A percentile compares a stretch with the other conserved stretches of the same genome.
phyloP scores from a whole-genome alignment of 2,888 invertebrate species.

The Diplazon laetatorius region DNA sequence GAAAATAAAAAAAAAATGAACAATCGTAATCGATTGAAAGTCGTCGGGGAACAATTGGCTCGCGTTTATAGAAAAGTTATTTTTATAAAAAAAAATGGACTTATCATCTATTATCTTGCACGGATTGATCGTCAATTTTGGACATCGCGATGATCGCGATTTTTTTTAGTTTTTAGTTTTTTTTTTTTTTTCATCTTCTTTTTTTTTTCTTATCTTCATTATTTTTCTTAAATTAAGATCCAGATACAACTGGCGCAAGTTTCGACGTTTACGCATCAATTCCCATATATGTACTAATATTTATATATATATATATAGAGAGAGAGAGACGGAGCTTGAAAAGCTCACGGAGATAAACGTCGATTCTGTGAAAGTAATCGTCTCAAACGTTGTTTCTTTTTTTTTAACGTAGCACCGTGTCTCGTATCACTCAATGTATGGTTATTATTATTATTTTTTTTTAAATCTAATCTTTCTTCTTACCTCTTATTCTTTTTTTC shows the following conservation, averaged over 20 bases:
- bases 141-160: conserved; percentile 33
- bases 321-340: conserved; percentile 54
- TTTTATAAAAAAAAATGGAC: conserved; percentile 69
- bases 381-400: too few relatives aligned
- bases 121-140: conserved; percentile 59
- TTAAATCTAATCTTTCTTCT: too few relatives aligned
- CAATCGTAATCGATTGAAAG: conserved; percentile 14
- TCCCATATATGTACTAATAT: not conserved
- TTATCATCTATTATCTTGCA: conserved; percentile 71
- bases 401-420: conserved; percentile 40
- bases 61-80: conserved; percentile 66
- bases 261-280: not conserved
- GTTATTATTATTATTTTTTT: too few relatives aligned
- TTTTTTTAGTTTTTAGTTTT: not conserved
- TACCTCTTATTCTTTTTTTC: too few relatives aligned
- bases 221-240: not conserved
- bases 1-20: conserved; percentile 16
- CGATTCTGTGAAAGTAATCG: conserved; percentile 35
- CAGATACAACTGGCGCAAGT: conserved; percentile 25
- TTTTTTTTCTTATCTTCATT: too few relatives aligned
- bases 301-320: conserved; percentile 37
- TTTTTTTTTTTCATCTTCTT: not conserved
- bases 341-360: conserved; percentile 56
- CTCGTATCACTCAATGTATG: conserved; percentile 37
- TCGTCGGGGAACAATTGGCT: conserved; percentile 9